Base-by-base conservation (phyloP, 1,140 invertebrate species). In the Vollenhovia emeryi region DNA sequence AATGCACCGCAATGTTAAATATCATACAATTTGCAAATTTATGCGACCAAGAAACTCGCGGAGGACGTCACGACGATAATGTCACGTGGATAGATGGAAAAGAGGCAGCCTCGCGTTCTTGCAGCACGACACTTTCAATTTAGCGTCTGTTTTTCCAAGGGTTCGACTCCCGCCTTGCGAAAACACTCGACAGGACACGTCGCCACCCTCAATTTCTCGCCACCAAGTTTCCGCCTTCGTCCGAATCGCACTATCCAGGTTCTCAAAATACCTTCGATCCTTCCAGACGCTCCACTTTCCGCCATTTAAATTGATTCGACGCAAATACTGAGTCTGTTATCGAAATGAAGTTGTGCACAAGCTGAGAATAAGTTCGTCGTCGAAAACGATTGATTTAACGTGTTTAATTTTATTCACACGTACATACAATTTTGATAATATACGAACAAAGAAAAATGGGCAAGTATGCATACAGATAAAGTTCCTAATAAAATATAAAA, bases 91-190 rank as follows among this genome's bases (percentile, higher is more conserved):
- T 89, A 86, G 85, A 86, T 90, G 89, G 90, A 89, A 92, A 92
- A 93, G 86, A 86, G 88, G 43, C 43, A 52, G n/a, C 62, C 21
- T 50, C 91, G 87, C 87, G 90, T 92, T 93, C 91, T 92, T 93
- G 92, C 92, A 93, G 91, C 75, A 89, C 90, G 88, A 90, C 91
- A 92, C 93, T 95, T 95, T 95, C 94, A 95, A 95, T 95, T 95
- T 95, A 92, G 91, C 92, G 92, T 93, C 92, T 95, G 94, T 95
- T 95, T 94, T 95, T 95, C 93, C 92, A 95, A 95, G 93, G 94
- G 94, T 95, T 94, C 94, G 94, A 95, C 94, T 95, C 94, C 92
- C 89, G 93, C 88, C 94, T 94, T 95, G 94, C 91, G 85, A 94
- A 95, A 95, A 95, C 94, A 95, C 94, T 95, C 93, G 90, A 95